These are phyloP conservation scores for Venturia canescens DNA, from an alignment of 1,140 invertebrate species.

Conservation along the genomic window DNA sequence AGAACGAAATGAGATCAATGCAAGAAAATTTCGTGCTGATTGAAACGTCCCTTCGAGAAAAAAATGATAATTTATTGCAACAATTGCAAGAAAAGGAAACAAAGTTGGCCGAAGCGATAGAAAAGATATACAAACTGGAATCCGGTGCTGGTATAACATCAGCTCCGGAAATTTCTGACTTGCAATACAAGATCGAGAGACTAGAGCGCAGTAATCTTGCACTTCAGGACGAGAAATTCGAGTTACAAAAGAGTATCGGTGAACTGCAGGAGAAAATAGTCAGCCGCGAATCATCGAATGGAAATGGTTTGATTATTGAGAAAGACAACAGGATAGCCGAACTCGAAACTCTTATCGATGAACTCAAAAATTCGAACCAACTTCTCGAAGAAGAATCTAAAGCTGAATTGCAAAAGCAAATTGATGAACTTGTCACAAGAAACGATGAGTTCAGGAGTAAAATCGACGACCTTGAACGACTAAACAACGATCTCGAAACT, in stretches of 20 bases:
- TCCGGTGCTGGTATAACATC: constrained; percentile 61
- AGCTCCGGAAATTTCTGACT: constrained; percentile 60
- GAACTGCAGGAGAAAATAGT: constrained; percentile 69
- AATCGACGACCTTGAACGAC: constrained; percentile 63
- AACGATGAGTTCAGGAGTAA: constrained; percentile 68
- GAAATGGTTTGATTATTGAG: constrained; percentile 61
- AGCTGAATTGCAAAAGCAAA: constrained; percentile 62
- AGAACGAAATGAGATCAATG: constrained; percentile 79
- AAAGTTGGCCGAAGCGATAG: constrained; percentile 66
- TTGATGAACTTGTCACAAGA: constrained; percentile 59
- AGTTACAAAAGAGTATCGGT: constrained; percentile 67
- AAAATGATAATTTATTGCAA: constrained; percentile 70
- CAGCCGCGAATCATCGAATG: constrained; percentile 47
- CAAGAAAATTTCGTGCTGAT: constrained; percentile 79
- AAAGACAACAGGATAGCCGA: constrained; percentile 73
- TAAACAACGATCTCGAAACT: constrained; percentile 64
- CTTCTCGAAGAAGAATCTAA: constrained; percentile 65
- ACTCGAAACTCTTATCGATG: constrained; percentile 69
- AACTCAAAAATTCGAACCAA: constrained; percentile 67
- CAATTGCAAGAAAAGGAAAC: constrained; percentile 70
- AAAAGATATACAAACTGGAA: constrained; percentile 67
- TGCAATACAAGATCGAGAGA: constrained; percentile 64
- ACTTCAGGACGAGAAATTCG: constrained; percentile 69
- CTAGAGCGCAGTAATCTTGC: constrained; percentile 65
- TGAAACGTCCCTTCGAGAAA: constrained; percentile 74